Evolutionary conservation across 2,888 invertebrate genomes (phyloP).

Genomic region (Eutolmus rufibarbis): DNA sequence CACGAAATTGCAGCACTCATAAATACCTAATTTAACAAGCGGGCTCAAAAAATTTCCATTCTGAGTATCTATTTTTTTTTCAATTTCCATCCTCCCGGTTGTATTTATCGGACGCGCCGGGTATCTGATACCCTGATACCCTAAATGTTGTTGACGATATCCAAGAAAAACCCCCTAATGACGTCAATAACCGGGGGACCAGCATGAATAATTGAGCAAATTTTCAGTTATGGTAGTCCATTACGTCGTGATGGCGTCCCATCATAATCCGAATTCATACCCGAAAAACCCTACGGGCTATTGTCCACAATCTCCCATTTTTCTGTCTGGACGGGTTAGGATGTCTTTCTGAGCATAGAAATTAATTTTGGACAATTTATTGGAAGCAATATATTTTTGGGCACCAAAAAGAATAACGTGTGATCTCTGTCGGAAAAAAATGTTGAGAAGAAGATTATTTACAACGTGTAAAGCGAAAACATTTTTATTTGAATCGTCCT

Average conservation of each 20-base stretch:
- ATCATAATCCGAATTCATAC: conserved; percentile 2
- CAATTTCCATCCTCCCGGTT: neutral
- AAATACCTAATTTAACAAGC: neutral
- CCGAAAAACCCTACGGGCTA: neutral
- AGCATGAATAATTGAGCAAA: conserved; percentile 8
- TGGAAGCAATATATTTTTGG: neutral
- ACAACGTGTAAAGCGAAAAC: too few species aligned
- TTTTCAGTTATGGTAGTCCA: neutral
- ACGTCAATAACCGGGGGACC: neutral
- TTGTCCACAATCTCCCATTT: neutral
- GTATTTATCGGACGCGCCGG: neutral
- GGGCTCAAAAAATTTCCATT: neutral
- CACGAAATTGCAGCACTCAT: neutral
- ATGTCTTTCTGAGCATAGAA: neutral
- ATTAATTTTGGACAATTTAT: neutral
- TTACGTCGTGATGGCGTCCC: neutral
- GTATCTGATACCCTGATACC: neutral
- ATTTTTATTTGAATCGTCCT: too few species aligned
- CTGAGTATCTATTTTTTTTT: neutral
- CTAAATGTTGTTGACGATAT: neutral
- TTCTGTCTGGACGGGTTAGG: neutral
- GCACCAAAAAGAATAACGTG: neutral
- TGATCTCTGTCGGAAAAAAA: neutral
- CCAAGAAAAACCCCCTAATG: neutral
- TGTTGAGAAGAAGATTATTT: neutral